Evolutionary conservation across 2,797 vertebrate genomes (phyloP).

Genomic region (Crenuchus spilurus): DNA sequence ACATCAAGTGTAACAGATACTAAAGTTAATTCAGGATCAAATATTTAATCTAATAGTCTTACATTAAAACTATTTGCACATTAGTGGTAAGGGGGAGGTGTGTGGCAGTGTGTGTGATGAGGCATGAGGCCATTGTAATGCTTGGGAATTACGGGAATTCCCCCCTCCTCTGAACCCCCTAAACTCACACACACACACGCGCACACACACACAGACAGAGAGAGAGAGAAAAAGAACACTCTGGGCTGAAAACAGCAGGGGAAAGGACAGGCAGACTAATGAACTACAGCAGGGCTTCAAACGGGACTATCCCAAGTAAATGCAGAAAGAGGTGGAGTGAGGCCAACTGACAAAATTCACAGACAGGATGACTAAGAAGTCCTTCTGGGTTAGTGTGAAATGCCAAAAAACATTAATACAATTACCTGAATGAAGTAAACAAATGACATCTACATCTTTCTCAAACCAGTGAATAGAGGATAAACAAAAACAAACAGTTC

Average conservation of each 20-base stretch:
- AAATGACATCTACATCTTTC: too few species aligned
- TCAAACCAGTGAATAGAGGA: too few species aligned
- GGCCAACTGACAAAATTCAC: neutral
- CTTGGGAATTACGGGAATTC: slow-evolving; percentile 58
- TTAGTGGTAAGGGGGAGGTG: slow-evolving; percentile 12
- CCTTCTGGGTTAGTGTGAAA: too few species aligned
- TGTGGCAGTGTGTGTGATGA: slow-evolving; percentile 37
- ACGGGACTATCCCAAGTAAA: neutral
- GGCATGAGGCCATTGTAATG: slow-evolving; percentile 49
- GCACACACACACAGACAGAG: neutral
- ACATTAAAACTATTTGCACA: slow-evolving; percentile 11
- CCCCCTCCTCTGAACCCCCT: slow-evolving; percentile 39
- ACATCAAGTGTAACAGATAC: neutral
- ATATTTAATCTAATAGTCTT: slow-evolving; percentile 6
- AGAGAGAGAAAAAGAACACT: too few species aligned
- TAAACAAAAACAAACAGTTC: too few species aligned
- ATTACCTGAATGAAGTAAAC: too few species aligned
- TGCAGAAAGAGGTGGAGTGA: neutral
- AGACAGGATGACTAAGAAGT: neutral
- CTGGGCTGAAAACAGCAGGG: neutral
- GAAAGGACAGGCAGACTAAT: slow-evolving; percentile 7
- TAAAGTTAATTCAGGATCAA: neutral
- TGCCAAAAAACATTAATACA: too few species aligned
- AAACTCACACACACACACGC: slow-evolving; percentile 13
- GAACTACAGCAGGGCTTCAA: slow-evolving; percentile 23